phyloP scores from a whole-genome alignment of 2,888 invertebrate species.

The Meta bourneti region DNA sequence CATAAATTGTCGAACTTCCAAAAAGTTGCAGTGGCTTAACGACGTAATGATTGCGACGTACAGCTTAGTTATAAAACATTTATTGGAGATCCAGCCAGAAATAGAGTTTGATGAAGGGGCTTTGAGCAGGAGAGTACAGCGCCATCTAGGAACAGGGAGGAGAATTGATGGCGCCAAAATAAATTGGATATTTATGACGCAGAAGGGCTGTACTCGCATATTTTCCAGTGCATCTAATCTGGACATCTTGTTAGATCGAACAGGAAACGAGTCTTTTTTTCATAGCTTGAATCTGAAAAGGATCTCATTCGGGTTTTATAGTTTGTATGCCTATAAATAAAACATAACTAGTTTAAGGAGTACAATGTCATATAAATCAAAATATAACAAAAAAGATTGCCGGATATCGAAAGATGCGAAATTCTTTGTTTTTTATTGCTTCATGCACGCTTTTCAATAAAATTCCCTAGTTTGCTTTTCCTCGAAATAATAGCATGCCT shows the following conservation, averaged over 20 bases:
- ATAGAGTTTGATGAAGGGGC: conserved; percentile 23
- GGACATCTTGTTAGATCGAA: background rate
- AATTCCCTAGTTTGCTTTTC: too few species aligned
- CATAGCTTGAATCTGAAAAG: background rate
- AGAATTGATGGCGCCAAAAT: conserved; percentile 17
- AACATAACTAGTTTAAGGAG: background rate
- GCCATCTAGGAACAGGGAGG: conserved; percentile 29
- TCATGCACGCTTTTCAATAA: too few species aligned
- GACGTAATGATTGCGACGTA: conserved; percentile 57
- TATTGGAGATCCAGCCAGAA: conserved; percentile 39
- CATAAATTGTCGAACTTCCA: conserved; percentile 39
- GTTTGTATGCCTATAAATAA: background rate
- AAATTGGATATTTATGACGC: conserved; percentile 33
- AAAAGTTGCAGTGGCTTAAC: conserved; percentile 53
- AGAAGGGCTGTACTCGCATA: background rate
- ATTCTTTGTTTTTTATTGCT: too few species aligned
- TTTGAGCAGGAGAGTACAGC: background rate
- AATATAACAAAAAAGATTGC: too few species aligned
- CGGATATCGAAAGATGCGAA: too few species aligned
- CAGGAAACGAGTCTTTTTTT: background rate
- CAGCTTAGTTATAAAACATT: conserved; percentile 55
- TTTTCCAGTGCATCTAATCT: background rate
- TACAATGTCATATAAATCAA: background rate
- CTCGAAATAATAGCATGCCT: too few species aligned
- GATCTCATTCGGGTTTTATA: background rate